A percentile compares a stretch with the other conserved stretches of the same genome.
These are phyloP conservation scores for Tipula lateralis DNA, from an alignment of 2,888 invertebrate genomes.

Conservation along the genomic window DNA sequence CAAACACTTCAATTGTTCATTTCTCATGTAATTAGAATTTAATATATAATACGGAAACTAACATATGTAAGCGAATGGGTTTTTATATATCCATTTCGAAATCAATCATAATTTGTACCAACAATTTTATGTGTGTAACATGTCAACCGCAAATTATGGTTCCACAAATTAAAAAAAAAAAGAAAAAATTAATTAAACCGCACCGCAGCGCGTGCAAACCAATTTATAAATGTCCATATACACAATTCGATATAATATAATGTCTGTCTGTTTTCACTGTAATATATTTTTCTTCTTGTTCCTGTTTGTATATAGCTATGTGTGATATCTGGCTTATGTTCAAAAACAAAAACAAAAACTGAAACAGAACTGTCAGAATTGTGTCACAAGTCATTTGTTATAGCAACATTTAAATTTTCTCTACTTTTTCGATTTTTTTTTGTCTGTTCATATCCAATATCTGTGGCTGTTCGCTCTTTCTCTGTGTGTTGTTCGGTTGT, in stretches of 20 bases:
- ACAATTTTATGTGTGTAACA: not conserved
- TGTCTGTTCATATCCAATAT: not conserved
- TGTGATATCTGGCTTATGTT: slow-evolving; percentile 4
- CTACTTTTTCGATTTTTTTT: not conserved
- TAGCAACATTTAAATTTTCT: slow-evolving; percentile 28
- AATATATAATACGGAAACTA: not conserved
- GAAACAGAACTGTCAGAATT: slow-evolving; percentile 24
- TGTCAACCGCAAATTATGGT: slow-evolving; percentile 1
- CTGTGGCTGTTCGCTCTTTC: not conserved
- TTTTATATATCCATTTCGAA: not conserved
- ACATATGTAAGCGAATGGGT: not conserved
- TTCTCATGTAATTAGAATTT: slow-evolving; percentile 15
- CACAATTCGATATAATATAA: slow-evolving; percentile 13
- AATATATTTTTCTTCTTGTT: not conserved
- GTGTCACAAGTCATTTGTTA: slow-evolving; percentile 30
- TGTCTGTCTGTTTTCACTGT: slow-evolving; percentile 27
- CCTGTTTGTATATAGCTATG: not conserved
- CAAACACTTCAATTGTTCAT: slow-evolving; percentile 19
- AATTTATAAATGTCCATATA: slow-evolving; percentile 27
- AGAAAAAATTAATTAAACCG: not conserved
- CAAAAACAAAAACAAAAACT: not conserved
- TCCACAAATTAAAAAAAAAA: not conserved
- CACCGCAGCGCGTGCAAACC: slow-evolving; percentile 20
- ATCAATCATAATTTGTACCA: not conserved
- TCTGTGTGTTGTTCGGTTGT: not conserved